These are phyloP conservation scores for Nezara viridula DNA, from an alignment of 2,888 invertebrate species.

Conservation along the genomic window DNA sequence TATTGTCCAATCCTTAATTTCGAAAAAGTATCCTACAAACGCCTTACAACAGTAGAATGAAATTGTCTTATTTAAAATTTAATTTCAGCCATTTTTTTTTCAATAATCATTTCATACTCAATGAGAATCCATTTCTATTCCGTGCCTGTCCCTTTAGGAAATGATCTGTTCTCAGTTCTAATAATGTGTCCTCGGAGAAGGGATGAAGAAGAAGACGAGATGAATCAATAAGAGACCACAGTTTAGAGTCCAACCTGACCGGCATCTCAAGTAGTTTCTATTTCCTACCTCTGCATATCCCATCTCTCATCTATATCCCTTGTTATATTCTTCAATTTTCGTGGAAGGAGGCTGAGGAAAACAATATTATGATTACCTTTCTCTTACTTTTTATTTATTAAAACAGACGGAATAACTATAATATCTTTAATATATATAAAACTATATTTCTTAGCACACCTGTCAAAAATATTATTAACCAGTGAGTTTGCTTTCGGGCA, in stretches of 20 bases:
- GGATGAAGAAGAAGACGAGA: neutral
- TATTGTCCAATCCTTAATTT: too few relatives aligned
- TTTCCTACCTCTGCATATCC: constrained; percentile 7
- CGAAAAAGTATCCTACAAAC: too few relatives aligned
- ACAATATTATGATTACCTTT: neutral
- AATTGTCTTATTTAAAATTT: too few relatives aligned
- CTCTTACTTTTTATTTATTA: neutral
- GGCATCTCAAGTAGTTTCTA: neutral
- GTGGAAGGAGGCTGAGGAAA: neutral
- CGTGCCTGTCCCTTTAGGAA: neutral
- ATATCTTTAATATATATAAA: too few relatives aligned
- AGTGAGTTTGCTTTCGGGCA: too few relatives aligned
- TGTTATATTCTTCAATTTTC: neutral
- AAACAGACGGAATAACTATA: too few relatives aligned
- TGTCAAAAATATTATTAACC: too few relatives aligned
- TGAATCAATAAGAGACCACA: constrained; percentile 12
- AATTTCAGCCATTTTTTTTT: too few relatives aligned
- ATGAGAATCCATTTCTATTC: neutral
- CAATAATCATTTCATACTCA: too few relatives aligned
- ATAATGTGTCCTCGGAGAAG: neutral
- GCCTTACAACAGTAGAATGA: too few relatives aligned
- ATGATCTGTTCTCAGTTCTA: neutral
- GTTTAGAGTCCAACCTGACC: neutral
- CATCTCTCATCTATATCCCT: neutral
- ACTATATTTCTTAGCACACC: too few relatives aligned